Base-by-base conservation (phyloP, 2,797 vertebrate genomes). In the Catamblyrhynchus diadema region DNA sequence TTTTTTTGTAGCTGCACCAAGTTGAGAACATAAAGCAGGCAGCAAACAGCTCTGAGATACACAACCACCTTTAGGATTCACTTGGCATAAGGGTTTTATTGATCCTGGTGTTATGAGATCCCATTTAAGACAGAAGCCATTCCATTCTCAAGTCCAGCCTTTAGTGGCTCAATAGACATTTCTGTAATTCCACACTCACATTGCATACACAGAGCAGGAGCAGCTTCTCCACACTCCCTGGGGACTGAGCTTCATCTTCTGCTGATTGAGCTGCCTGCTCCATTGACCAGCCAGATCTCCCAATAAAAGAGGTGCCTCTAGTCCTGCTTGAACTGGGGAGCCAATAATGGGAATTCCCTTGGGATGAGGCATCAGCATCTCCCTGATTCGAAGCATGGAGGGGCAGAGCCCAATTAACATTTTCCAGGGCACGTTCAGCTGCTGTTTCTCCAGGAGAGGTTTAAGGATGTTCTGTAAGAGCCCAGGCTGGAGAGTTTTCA, bases 131-230 rank as follows among this genome's bases (percentile, higher is more conserved):
- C 69, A 92, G 62, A 69, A 90, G 22, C 35, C 78, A 19, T 80
- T 89, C 71, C 84, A 50, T 27, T 82, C 54, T 14, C 66, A 45
- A 39, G 42, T 5, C 66, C 73, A n/a, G 45, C 53, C 70, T 86
- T 82, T 9, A 14, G 41, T n/a, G 61, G 59, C 47, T 80, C 93
- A 61, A 37, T 82, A 78, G 93, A 64, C 9, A 37, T 54, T 93
- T 44, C 86, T 62, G 0, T 41, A 41, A 30, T 35, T 54, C 10
- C 69, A 35, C 2, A 0, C 24, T 48, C 47, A 23, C 27, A 19
- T 1, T n/a, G 64, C 73, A 47, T 2, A 24, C 44, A 39, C 9
- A 70, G 42, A 83, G 86, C 47, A 65, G 61, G 9, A 70, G 51
- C 32, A 72, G 57, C 37, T 56, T 51, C 44, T 23, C 45, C 77